A percentile compares a stretch with the other conserved stretches of the same genome.
Conservation (phyloP, 2,113 vertebrate genomes). For the Nannospalax galili region DNA sequence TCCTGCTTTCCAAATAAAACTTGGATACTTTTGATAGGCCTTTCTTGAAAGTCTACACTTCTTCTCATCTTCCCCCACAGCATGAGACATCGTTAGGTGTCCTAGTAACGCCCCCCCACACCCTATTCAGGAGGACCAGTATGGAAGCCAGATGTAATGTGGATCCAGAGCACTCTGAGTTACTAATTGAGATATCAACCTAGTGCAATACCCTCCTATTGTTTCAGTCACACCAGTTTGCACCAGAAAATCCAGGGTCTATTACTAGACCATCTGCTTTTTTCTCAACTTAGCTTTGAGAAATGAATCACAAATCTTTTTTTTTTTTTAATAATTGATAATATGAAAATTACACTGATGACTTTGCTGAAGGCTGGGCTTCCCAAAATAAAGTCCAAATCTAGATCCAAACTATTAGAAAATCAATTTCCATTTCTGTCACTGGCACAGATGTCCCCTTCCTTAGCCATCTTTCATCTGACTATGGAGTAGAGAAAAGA, state of each 20-base stretch:
- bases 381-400: constrained; percentile 52
- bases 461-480: constrained; percentile 27
- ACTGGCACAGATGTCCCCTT: constrained; percentile 18
- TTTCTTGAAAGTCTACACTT: neutral
- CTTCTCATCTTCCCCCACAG: neutral
- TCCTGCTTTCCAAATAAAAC: constrained; percentile 41
- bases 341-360: constrained; percentile 20
- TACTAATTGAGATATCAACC: constrained; percentile 5
- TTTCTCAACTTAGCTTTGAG: constrained; percentile 48
- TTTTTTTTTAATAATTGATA: constrained; percentile 2
- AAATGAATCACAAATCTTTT: constrained; percentile 57
- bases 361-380: constrained; percentile 36
- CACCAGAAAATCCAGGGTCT: constrained; percentile 33
- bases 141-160: neutral
- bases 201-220: constrained; percentile 44
- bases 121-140: too few species aligned
- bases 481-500: constrained; percentile 38
- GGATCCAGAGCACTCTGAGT: constrained; percentile 27
- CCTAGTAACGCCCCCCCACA: neutral
- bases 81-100: neutral
- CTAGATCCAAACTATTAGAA: constrained; percentile 5
- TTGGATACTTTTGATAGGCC: neutral
- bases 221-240: constrained; percentile 59
- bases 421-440: constrained; percentile 50
- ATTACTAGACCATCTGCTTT: constrained; percentile 43